Percentiles rank a stretch among this genome's conserved stretches.
Conservation (phyloP, 2,113 vertebrate species). For the Cinclus cinclus region DNA sequence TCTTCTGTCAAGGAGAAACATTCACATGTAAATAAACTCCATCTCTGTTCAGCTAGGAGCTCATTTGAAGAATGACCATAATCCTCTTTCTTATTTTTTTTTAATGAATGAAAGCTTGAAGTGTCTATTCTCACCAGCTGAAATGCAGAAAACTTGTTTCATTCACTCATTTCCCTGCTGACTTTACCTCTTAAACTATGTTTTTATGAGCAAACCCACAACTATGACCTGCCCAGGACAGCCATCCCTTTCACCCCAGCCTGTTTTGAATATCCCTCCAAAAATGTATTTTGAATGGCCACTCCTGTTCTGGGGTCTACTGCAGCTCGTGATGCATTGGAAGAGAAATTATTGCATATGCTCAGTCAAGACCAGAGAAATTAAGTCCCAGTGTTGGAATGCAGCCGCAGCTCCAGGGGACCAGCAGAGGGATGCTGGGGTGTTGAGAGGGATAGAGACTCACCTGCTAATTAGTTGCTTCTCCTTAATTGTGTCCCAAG, state of each 20-base stretch:
- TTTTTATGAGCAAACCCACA: neutral
- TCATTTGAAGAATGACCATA: neutral
- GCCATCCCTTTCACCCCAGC: neutral
- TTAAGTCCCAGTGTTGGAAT: neutral
- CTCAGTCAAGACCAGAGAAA: neutral
- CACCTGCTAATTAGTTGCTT: neutral
- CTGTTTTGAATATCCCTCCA: neutral
- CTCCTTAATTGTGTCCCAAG: neutral
- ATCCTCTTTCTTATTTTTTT: neutral
- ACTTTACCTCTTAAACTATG: neutral
- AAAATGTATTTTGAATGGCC: neutral
- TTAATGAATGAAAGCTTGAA: neutral
- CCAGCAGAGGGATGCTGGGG: neutral
- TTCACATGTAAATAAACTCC: neutral
- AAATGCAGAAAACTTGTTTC: neutral
- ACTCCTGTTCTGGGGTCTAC: neutral
- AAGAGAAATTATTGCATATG: neutral
- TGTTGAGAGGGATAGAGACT: neutral
- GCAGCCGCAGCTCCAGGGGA: fast-evolving
- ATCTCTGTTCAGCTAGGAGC: neutral
- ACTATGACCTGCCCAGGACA: neutral
- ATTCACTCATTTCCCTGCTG: neutral
- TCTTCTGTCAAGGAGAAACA: neutral
- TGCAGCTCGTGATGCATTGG: neutral
- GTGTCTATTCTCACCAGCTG: neutral